Base-by-base conservation (phyloP, 2,888 invertebrate genomes). In the Lacanobia wlatinum region DNA sequence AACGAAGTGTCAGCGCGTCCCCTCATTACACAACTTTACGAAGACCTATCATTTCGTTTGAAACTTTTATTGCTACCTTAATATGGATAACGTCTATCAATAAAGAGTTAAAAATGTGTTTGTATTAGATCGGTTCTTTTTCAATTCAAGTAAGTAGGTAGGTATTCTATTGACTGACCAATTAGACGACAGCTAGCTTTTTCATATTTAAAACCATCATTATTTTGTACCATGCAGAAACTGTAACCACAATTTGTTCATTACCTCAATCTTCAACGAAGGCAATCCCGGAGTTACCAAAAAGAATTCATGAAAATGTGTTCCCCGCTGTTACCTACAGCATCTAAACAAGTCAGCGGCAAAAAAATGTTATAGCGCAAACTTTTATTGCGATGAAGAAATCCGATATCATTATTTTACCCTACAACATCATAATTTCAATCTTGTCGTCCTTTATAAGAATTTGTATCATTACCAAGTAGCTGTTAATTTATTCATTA, bases 1-100 rank as follows among this genome's bases (percentile, higher is more conserved):
- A 88, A 90, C 78, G 64, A 76, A 79, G 88, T 88, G 88, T 88
- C 86, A 87, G 83, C 82, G 80, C 66, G 75, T 70, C 80, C 81
- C 84, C 69, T 78, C 64, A 60, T 83, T 83, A 83, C 64, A 66
- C 59, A 84, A 85, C 84, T 86, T 83, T 68, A 72, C 80, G 78
- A 74, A 84, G 84, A 85, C 87, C 87, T 89, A 85, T 90, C 66
- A 90, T 90, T 88, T 72, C 23, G 21, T 68, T 67, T 68, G 72
- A 76, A 78, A 82, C 55, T 77, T 80, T 76, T 59, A 77, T 73
- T 77, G 62, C 50, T 66, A 76, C 56, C 70, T 71, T 66, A 59
- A 64, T 38, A 61, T 61, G 52, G 21, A 66, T 62, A 58, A 65
- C 55, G 34, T 55, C 50, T 55, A 48, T 55, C 61, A 40, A 55